A percentile compares a stretch with the other conserved stretches of the same genome.
These are phyloP conservation scores for Invenusta paracnida DNA, from an alignment of 2,888 invertebrate genomes.

Conservation along the genomic window DNA sequence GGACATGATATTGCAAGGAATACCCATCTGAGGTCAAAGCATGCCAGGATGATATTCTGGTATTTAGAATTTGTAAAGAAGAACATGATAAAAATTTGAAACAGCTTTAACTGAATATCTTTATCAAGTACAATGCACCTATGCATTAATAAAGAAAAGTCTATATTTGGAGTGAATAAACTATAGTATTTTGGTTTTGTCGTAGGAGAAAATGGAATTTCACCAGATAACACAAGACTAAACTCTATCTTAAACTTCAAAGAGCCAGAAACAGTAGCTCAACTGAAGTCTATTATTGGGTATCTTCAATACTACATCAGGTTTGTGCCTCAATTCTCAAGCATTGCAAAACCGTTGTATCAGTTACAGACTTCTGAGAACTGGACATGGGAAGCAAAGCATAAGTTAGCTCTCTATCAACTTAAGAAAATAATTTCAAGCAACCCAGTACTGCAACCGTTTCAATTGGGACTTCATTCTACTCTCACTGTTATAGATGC, in stretches of 20 bases:
- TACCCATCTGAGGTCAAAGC: neutral
- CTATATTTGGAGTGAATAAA: neutral
- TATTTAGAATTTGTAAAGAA: neutral
- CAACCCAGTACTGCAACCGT: neutral
- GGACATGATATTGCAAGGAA: neutral
- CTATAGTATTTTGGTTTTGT: neutral
- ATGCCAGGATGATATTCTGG: neutral
- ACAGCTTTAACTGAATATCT: neutral
- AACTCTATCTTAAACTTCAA: neutral
- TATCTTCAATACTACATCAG: neutral
- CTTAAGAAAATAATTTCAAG: neutral
- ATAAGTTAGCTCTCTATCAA: neutral
- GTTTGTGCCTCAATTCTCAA: neutral
- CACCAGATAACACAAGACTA: constrained; percentile 8
- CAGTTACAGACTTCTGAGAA: constrained; percentile 15
- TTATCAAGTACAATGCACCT: neutral
- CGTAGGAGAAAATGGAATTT: neutral
- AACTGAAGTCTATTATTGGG: neutral
- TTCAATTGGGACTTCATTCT: constrained; percentile 9
- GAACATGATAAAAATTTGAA: neutral
- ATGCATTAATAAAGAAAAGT: neutral
- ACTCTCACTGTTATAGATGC: constrained; percentile 5
- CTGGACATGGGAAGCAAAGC: neutral
- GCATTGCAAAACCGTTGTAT: neutral
- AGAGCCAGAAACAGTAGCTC: constrained; percentile 9